Percentiles rank a stretch among this genome's conserved stretches.
These are phyloP conservation scores for Blastobasis lacticolella DNA, from an alignment of 2,888 invertebrate species.

Conservation along the genomic window DNA sequence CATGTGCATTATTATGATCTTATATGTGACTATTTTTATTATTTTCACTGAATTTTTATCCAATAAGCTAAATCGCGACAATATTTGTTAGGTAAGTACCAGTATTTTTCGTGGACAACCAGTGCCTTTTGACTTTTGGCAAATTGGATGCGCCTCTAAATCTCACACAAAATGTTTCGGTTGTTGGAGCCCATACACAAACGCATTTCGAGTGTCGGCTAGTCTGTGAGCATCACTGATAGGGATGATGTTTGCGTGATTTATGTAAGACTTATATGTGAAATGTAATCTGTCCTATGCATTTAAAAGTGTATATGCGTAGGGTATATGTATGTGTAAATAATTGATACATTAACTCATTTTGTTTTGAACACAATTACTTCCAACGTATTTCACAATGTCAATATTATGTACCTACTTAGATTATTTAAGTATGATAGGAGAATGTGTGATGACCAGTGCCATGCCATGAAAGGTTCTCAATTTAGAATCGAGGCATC, in stretches of 20 bases:
- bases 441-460: conserved; percentile 71
- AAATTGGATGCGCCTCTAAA: too few species aligned
- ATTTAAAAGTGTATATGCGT: conserved; percentile 22
- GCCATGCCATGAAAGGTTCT: conserved; percentile 75
- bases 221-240: conserved; percentile 73
- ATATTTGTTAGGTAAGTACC: too few species aligned
- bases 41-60: too few species aligned
- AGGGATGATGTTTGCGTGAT: conserved; percentile 71
- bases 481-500: conserved; percentile 70
- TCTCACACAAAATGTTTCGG: too few species aligned
- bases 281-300: conserved; percentile 32
- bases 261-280: conserved; percentile 65
- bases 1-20: too few species aligned
- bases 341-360: conserved; percentile 23
- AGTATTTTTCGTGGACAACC: too few species aligned
- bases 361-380: conserved; percentile 16
- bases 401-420: conserved; percentile 28
- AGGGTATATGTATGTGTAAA: conserved; percentile 25
- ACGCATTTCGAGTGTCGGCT: conserved; percentile 55
- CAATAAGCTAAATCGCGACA: too few species aligned
- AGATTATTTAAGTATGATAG: conserved; percentile 64
- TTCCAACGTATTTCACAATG: conserved; percentile 30
- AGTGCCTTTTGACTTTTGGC: too few species aligned
- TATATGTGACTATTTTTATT: too few species aligned
- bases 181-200: background rate